Base-by-base conservation (phyloP, 2,888 invertebrate genomes). In the Oxyscelio sp. region DNA sequence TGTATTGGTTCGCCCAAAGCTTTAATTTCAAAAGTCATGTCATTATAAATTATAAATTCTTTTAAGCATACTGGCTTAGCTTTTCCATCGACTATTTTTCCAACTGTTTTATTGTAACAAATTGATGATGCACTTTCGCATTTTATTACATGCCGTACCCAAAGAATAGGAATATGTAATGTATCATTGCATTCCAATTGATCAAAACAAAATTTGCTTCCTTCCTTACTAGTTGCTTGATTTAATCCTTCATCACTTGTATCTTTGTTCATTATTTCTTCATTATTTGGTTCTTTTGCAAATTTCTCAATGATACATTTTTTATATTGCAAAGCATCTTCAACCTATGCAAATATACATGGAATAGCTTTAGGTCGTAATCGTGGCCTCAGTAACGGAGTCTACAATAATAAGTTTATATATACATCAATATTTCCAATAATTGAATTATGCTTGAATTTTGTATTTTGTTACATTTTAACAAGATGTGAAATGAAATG, bases 101-200 rank as follows among this genome's bases (percentile, higher is more conserved):
- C 63, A 63, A 63, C 17, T 43, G 63, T 63, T 45, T 63, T 45
- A 45, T 43, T 63, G 27, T 15, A 63, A 17, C n/a, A 31, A 27
- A 63, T 40, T 1, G 17, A 45, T 5, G 63, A 24, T 4, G 15
- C 3, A 27, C 24, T 27, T 21, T 19, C 27, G 24, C 61, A 61
- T 61, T 43, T 45, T 15, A 61, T 9, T 15, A 15, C 2, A 45
- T 61, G 61, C 13, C 45, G 13, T 11, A 45, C 15, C 61, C 43
- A 61, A 27, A 27, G 27, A 6, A 6, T 31, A 4, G 63, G 63
- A n/a, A 48, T 24, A 15, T 48, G 1, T 13, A 63, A 63, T 15
- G 21, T 48, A 9, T 24, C 19, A 48, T 31, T 63, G 15, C 17
- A 31, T 63, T 63, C 27, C 2, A 63, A 31, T 11, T 13, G 5